These are phyloP conservation scores for Zosterops borbonicus DNA, from an alignment of 2,113 vertebrate genomes.

Conservation along the genomic window DNA sequence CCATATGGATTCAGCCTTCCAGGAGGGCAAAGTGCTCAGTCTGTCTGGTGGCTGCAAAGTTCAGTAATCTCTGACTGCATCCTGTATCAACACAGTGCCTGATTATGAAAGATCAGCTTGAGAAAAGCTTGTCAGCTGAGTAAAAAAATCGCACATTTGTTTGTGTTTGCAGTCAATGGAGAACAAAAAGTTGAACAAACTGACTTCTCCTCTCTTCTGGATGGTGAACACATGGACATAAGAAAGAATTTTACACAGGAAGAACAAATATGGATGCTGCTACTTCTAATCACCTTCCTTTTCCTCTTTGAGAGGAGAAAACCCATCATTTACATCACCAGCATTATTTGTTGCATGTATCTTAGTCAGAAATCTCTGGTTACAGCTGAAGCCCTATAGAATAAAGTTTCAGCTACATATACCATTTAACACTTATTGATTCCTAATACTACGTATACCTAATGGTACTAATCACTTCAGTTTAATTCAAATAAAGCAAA, in stretches of 20 bases:
- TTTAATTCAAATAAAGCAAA: not conserved
- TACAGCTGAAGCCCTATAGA: not conserved
- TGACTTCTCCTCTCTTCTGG: not conserved
- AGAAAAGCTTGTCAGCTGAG: not conserved
- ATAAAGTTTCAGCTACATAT: not conserved
- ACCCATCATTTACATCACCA: not conserved
- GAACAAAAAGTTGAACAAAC: not conserved
- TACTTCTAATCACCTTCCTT: not conserved
- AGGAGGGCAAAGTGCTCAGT: not conserved
- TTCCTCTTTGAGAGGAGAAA: not conserved
- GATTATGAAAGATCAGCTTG: not conserved
- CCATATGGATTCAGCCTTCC: not conserved
- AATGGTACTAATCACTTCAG: not conserved
- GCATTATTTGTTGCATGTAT: not conserved
- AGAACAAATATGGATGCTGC: not conserved
- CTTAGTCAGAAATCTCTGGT: not conserved
- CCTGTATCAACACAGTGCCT: not conserved
- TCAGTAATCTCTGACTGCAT: not conserved
- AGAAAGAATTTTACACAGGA: not conserved
- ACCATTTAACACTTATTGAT: not conserved
- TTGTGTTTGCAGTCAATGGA: not conserved
- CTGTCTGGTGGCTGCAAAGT: not conserved
- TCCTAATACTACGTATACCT: not conserved
- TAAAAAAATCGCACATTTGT: not conserved
- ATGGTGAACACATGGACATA: fast-evolving